A percentile compares a stretch with the other conserved stretches of the same genome.
Evolutionary conservation across 2,113 vertebrate genomes (phyloP).

Genomic region (Aleadryas rufinucha): DNA sequence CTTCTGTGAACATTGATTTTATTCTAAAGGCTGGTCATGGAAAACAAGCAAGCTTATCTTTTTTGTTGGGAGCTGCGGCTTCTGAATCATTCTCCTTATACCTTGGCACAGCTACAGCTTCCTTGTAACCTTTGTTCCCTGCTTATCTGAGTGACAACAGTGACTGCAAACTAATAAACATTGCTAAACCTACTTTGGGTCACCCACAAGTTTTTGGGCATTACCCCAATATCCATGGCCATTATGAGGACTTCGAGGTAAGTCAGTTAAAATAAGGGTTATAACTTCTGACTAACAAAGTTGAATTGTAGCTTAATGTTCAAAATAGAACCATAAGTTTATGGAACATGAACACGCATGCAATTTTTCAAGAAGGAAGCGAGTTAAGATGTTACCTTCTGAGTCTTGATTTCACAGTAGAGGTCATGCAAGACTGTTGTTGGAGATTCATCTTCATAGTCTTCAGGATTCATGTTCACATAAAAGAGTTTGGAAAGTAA

Average conservation of each 20-base stretch:
- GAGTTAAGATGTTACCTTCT: constrained; percentile 77
- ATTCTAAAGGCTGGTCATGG: not conserved
- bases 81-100: not conserved
- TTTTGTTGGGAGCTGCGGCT: not conserved
- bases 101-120: not conserved
- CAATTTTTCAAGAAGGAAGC: not conserved
- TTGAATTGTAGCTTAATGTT: not conserved
- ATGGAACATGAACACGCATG: not conserved
- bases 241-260: not conserved
- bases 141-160: not conserved
- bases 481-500: not conserved
- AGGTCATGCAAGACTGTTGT: constrained; percentile 76
- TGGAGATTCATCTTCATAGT: constrained; percentile 67
- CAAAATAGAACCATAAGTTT: not conserved
- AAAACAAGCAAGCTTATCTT: not conserved
- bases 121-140: not conserved
- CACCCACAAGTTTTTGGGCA: not conserved
- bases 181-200: not conserved
- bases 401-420: constrained; percentile 70
- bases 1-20: not conserved
- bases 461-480: constrained; percentile 21
- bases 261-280: not conserved
- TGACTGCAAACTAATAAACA: not conserved
- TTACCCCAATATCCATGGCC: not conserved
- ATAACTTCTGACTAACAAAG: not conserved